Base-by-base conservation (phyloP, 2,888 invertebrate genomes). In the Odontocolon sp. region DNA sequence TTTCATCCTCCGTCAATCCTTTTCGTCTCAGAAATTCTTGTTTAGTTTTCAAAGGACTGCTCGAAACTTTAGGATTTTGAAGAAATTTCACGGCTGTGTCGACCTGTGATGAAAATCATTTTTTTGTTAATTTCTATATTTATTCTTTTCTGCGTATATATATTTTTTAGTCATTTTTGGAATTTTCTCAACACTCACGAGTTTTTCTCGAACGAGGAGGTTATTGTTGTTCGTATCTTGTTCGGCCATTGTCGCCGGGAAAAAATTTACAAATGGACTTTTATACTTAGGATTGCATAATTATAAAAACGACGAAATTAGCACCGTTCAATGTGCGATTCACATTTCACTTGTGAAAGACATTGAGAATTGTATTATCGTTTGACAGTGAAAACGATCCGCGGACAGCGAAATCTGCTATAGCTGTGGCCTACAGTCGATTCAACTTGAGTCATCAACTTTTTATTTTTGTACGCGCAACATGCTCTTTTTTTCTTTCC, bases 21-120 rank as follows among this genome's bases (percentile, higher is more conserved):
- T 96, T 96, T 85, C 93, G 93, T 80, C 94, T 92, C 1, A 96
- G 92, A 90, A 96, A 97, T 78, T 94, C 93, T 87, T 96, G 95
- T 86, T 96, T 96, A 88, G 96, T 95, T 69, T 94, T 92, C 64
- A 95, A 87, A 0, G 96, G 94, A 83, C 95, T 96, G 81, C 93
- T 92, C 61, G 94, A 93, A 1, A 97, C 96, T 89, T 95, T 96
- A n/a, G 95, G 95, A 91, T 97, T 97, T 89, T 95, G 94, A 61
- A 97, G 91, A 91, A 97, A 97, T 86, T 95, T 96, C 2, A 97
- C 93, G 3, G 97, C 97, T 9, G 97, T 97, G 82, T 94, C 93
- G 77, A 97, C 94, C 97, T 97, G 89, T 8, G 3, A 18, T 14
- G 3, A 11, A 18, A 11, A 1, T 8, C 9, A n/a, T 33, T 54